A percentile compares a stretch with the other conserved stretches of the same genome.
These are phyloP conservation scores for Sphecodes monilicornis DNA, from an alignment of 2,888 invertebrate genomes.

Conservation along the genomic window DNA sequence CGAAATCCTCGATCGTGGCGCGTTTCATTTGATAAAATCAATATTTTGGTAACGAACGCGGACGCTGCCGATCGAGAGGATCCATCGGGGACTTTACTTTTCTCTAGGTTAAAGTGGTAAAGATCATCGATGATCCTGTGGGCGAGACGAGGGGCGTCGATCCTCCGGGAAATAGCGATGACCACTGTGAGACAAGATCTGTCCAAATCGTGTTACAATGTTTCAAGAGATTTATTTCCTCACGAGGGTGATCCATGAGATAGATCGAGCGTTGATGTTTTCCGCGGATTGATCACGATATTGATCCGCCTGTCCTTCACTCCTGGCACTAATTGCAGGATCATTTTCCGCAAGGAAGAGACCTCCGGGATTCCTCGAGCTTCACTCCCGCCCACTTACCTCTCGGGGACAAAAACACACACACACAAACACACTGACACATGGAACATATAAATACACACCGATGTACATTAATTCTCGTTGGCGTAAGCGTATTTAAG, in stretches of 20 bases:
- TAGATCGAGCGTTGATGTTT: conserved; percentile 31
- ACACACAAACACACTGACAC: background rate
- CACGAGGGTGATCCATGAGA: conserved; percentile 53
- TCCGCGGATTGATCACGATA: conserved; percentile 30
- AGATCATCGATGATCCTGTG: conserved; percentile 30
- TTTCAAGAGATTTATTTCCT: conserved; percentile 66
- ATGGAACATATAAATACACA: conserved; percentile 1
- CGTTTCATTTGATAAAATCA: conserved; percentile 5
- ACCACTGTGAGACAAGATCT: conserved; percentile 48
- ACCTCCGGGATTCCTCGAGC: conserved; percentile 52
- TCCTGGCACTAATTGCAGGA: conserved; percentile 60
- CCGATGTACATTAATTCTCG: conserved; percentile 77
- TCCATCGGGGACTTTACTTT: background rate
- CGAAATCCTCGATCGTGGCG: conserved; percentile 16
- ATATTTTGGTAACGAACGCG: conserved; percentile 46
- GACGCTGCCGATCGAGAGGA: background rate
- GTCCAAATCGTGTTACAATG: conserved; percentile 65
- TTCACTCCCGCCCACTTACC: conserved; percentile 61
- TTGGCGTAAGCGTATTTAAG: conserved; percentile 69
- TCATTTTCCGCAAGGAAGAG: conserved; percentile 63
- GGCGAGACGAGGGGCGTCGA: conserved; percentile 33
- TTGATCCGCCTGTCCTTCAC: conserved; percentile 48
- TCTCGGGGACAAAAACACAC: conserved; percentile 66
- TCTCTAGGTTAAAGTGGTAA: conserved; percentile 19
- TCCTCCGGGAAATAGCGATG: conserved; percentile 41